Base-by-base conservation (phyloP, 2,113 vertebrate species). In the Alaudala cheleensis region DNA sequence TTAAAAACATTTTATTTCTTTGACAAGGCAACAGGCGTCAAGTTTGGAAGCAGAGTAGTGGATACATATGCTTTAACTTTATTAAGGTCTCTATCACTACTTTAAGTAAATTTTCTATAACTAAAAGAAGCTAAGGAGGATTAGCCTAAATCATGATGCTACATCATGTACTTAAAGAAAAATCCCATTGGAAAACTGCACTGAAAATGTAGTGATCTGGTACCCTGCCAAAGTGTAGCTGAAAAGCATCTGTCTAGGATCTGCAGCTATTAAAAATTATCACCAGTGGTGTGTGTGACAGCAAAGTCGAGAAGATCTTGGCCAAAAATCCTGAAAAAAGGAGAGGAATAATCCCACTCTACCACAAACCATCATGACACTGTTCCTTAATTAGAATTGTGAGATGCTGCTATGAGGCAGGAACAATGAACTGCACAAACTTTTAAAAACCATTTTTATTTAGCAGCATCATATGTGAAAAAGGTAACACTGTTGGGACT, bases 371-470 rank as follows among this genome's bases (percentile, higher is more conserved):
- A 64, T 33, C 12, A 29, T 24, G 9, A 74, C 24, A 42, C 7
- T 40, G n/a, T 11, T 40, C 5, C 2, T 34, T 79, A 78, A 18
- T n/a, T 53, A n/a, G 51, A 76, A 83, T 0, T 44, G 21, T 22
- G 31, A 47, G 10, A 72, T 57, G 13, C 28, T 53, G 47, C 50
- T 25, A 11, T 7, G 16, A 70, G 18, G 21, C 21, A 74, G 33
- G 11, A 70, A 86, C 12, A 74, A 58, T 0, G 5, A 85, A 72
- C 14, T 6, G 4, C 10, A 66, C 11, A 13, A 82, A 69, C 8
- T 31, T 47, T 1, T n/a, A 14, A 10, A 57, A 0, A 18, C 34
- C 0, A 8, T 42, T 64, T 51, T 58, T 58, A 66, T 73, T 51
- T 44, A 88, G 44, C 29, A 76, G 18, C 50, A 56, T 33, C 14